Base-by-base conservation (phyloP, 1,140 invertebrate species). In the Drosophila pandora region DNA sequence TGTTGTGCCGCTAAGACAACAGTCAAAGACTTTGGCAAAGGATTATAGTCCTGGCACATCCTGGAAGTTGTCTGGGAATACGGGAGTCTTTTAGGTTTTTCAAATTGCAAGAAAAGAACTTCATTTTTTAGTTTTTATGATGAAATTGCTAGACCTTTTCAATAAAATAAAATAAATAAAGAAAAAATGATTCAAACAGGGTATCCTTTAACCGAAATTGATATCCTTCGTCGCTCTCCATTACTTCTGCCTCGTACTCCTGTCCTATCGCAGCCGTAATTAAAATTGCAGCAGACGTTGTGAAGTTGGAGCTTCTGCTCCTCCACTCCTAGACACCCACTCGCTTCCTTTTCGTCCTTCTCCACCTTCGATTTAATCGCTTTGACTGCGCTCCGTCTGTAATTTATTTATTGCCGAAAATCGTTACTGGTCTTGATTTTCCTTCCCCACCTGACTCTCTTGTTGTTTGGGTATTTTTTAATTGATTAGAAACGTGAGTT, bases 381-480 rank as follows among this genome's bases (percentile, higher is more conserved):
- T 39, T 56, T 62, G 58, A 39, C 57, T 74, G 58, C 69, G 25
- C 53, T 37, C 34, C 41, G 17, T 34, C 55, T 60, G 56, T 76
- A 69, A 61, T 76, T 76, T 76, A 76, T 76, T 76, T 76, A 76
- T 74, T 71, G 39, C 67, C 37, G 17, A 71, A 71, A 71, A 53
- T 59, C 37, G 55, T 52, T 45, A 48, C 13, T 70, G 30, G 30
- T 71, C 34, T 57, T 56, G 71, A 74, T 65, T 74, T 37, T 74
- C 41, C 17, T 17, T 17, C 17, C 47, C 25, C 37, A 21, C 10
- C 28, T 25, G 2, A 7, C n/a, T 8, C 22, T 17, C 17, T 17
- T 3, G 30, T 12, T 10, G 37, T 54, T 69, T 28, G 39, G 54
- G 43, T 56, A 28, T 56, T 62, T 63, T 73, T 73, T 73, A 73